Base-by-base conservation (phyloP, 2,797 vertebrate genomes). In the Hydrolagus colliei region DNA sequence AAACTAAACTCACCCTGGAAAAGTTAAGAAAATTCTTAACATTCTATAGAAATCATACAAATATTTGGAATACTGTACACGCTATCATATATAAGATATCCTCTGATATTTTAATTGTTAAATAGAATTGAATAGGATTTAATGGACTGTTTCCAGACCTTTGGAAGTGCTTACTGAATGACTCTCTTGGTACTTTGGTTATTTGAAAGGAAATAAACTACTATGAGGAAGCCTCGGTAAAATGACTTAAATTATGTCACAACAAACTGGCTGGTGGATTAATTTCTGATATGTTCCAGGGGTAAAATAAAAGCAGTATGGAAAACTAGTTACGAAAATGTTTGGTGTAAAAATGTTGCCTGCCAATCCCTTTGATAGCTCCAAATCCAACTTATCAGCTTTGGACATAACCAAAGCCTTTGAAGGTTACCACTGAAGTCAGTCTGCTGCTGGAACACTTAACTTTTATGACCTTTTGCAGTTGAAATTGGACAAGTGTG, bases 371-470 rank as follows among this genome's bases (percentile, higher is more conserved):
- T 95, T 95, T 93, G 91, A 93, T 93, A 94, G 87, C 86, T 88
- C 89, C 93, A 89, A 86, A 90, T 89, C 88, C 87, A 86, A 88
- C 77, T 87, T 88, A 90, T 89, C 86, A 88, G 75, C 89, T 88
- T 86, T 92, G 92, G 91, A 92, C 91, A 91, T 91, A 93, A 89
- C 85, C 82, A 86, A 86, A 87, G 88, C 88, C 91, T 95, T 94
- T 95, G 93, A 93, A 93, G 90, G 89, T 87, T 89, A 87, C 88
- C 87, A 86, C 52, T 87, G 88, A 91, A 86, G 87, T 67, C 87
- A 91, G 90, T 90, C 92, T 93, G 89, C 94, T 96, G 95, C 92
- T 95, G 94, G 93, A 97, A 94, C 90, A 92, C 93, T 95, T 96
- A 94, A 93, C 86, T 73, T 95, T 95, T 93, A 92, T 93, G 95